Evolutionary conservation across 2,888 invertebrate genomes (phyloP).

Genomic region (Elgonia sp.): DNA sequence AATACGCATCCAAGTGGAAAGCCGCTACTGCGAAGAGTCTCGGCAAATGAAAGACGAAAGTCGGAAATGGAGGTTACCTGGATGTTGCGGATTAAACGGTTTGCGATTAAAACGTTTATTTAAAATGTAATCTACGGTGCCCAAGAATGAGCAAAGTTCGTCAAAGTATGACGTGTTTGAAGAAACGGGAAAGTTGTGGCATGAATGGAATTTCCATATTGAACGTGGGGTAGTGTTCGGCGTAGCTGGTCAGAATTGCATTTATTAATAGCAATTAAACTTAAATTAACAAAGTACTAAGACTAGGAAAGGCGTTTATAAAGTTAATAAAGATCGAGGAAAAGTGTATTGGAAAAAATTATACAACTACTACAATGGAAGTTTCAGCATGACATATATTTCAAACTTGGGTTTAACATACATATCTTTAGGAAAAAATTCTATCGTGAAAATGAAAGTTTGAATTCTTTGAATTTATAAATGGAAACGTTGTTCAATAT

Average conservation of each 20-base stretch:
- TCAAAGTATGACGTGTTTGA: constrained; percentile 49
- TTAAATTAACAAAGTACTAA: constrained; percentile 32
- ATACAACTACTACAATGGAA: not conserved
- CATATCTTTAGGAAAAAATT: too few species aligned
- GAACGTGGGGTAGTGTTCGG: constrained; percentile 7
- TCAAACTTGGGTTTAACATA: too few species aligned
- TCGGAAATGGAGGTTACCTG: constrained; percentile 34
- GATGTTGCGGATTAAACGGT: constrained; percentile 46
- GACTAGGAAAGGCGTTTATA: not conserved
- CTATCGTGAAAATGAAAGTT: too few species aligned
- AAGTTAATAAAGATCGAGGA: not conserved
- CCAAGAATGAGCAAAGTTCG: constrained; percentile 51
- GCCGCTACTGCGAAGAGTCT: not conserved
- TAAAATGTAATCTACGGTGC: constrained; percentile 47
- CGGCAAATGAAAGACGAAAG: not conserved
- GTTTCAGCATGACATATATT: not conserved
- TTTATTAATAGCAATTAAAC: constrained; percentile 54
- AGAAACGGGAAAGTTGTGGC: constrained; percentile 53
- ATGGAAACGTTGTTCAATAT: too few species aligned
- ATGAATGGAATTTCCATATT: constrained; percentile 65
- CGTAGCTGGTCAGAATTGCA: constrained; percentile 32
- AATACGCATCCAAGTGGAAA: constrained; percentile 12
- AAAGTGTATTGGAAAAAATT: not conserved
- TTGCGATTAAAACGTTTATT: constrained; percentile 47
- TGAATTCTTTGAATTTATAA: too few species aligned